Conservation (phyloP, 2,888 invertebrate species). For the Silvanus unidentatus region DNA sequence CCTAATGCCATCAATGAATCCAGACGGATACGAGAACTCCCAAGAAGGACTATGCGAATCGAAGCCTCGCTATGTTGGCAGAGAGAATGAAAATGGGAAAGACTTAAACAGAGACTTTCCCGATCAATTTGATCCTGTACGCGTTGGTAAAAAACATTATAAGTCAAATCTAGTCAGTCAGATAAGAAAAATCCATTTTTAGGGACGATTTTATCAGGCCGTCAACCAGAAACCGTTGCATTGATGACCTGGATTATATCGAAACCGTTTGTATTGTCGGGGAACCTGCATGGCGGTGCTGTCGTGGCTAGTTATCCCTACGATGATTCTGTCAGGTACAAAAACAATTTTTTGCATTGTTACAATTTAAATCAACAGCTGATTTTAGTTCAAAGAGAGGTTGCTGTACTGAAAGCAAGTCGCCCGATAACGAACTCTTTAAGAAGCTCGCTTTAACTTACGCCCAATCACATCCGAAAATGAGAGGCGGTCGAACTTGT, state of each 20-base stretch:
- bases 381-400: constrained; percentile 44
- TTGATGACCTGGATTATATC: constrained; percentile 84
- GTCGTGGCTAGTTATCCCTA: constrained; percentile 97
- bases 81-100: constrained; percentile 72
- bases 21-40: constrained; percentile 89
- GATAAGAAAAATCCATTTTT: not conserved
- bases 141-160: constrained; percentile 26
- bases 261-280: constrained; percentile 87
- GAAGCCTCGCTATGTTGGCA: constrained; percentile 58
- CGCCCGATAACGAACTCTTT: constrained; percentile 81
- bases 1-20: constrained; percentile 96
- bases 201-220: constrained; percentile 51
- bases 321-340: constrained; percentile 62
- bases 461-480: constrained; percentile 66
- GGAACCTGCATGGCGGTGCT: constrained; percentile 94
- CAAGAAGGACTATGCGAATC: constrained; percentile 79
- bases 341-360: constrained; percentile 52
- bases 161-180: not conserved
- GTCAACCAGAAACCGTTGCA: constrained; percentile 84
- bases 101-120: constrained; percentile 93
- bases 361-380: too few species aligned
- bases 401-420: constrained; percentile 67
- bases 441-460: constrained; percentile 71
- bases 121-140: constrained; percentile 63
- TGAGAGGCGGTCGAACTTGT: constrained; percentile 71